Percentiles rank a stretch among this genome's conserved stretches.
These are phyloP conservation scores for Ceratitis capitata DNA, from an alignment of 1,140 invertebrate genomes.

Conservation along the genomic window DNA sequence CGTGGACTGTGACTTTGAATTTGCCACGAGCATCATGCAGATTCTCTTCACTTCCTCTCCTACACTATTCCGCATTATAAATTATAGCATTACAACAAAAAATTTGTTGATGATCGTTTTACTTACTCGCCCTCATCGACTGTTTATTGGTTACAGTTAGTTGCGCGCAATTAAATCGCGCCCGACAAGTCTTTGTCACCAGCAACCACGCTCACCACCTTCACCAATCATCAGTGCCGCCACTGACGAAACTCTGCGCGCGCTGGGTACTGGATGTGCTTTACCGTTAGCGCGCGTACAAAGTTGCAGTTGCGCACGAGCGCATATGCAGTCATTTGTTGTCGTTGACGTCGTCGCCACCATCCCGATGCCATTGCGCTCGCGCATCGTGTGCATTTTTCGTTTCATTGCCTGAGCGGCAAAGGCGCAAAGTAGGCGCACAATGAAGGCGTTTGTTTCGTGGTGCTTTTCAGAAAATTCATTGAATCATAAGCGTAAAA, in stretches of 20 bases:
- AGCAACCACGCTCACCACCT: no score
- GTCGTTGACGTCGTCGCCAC: neutral
- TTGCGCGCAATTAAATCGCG: conserved; percentile 25
- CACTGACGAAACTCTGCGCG: neutral
- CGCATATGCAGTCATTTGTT: conserved; percentile 21
- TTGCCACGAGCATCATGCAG: no score
- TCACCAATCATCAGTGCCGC: neutral
- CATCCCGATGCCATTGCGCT: neutral
- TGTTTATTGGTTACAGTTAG: conserved; percentile 25
- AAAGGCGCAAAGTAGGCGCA: neutral
- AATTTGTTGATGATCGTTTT: no score
- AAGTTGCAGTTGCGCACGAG: conserved; percentile 22
- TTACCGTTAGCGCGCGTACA: no score
- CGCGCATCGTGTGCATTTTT: neutral
- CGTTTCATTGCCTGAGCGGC: neutral
- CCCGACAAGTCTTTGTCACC: neutral
- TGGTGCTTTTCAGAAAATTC: neutral
- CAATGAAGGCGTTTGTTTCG: neutral
- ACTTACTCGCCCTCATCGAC: neutral
- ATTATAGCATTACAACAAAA: no score
- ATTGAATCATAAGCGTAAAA: conserved; percentile 10
- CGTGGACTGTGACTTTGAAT: no score
- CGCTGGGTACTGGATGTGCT: neutral
- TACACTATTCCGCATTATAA: no score
- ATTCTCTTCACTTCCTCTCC: no score